Conservation (phyloP, 2,888 invertebrate genomes). For the Aphelenchoides bicaudatus region DNA sequence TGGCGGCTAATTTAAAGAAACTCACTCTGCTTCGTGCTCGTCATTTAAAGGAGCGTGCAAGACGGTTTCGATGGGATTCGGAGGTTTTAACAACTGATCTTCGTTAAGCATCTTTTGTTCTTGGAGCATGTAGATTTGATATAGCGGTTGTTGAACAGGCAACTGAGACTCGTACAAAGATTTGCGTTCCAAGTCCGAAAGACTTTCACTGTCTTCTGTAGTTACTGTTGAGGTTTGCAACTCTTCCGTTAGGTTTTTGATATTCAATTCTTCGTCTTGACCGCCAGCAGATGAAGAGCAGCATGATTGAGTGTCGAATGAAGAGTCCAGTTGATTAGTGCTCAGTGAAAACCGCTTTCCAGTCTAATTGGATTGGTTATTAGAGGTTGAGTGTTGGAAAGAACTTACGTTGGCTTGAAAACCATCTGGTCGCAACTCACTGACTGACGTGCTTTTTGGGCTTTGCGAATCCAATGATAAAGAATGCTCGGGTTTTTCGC, state of each 20-base stretch:
- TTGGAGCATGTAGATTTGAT: constrained; percentile 53
- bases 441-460: no score
- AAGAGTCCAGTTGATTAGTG: not conserved
- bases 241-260: not conserved
- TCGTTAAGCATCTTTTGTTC: constrained; percentile 39
- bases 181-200: constrained; percentile 12
- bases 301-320: constrained; percentile 10
- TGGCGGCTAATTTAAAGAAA: no score
- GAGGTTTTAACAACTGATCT: not conserved
- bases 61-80: not conserved
- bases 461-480: no score
- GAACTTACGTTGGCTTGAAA: not conserved
- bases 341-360: not conserved
- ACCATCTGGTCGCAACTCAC: no score
- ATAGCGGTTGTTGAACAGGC: constrained; percentile 50
- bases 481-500: no score
- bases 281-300: constrained; percentile 6
- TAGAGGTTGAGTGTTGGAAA: not conserved
- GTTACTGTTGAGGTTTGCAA: not conserved
- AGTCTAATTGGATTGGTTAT: not conserved
- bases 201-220: constrained; percentile 4
- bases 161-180: constrained; percentile 33
- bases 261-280: constrained; percentile 6
- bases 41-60: constrained; percentile 7
- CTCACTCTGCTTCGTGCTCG: constrained; percentile 20